phyloP scores from a whole-genome alignment of 2,888 invertebrate species.

The Gordius sp. region DNA sequence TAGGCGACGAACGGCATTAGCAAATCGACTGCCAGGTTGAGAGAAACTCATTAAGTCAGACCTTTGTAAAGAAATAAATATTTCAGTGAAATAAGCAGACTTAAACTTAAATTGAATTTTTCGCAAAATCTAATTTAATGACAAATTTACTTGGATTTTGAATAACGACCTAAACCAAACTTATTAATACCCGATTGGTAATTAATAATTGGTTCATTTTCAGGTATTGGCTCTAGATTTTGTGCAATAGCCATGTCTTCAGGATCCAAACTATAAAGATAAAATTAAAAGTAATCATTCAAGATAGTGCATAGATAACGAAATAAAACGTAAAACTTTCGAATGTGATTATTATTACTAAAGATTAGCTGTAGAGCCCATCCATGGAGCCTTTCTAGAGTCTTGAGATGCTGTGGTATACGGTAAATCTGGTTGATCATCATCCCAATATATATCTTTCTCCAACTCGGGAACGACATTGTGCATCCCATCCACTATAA shows the following conservation, averaged over 20 bases:
- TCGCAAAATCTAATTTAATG: background rate
- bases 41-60: too few relatives aligned
- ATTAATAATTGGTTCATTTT: constrained; percentile 4
- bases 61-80: too few relatives aligned
- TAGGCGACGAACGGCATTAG: background rate
- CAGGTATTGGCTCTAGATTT: background rate
- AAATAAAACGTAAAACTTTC: too few relatives aligned
- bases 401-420: background rate
- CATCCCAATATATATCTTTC: constrained; percentile 69
- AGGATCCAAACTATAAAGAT: constrained; percentile 3
- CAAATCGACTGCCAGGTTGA: too few relatives aligned
- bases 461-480: constrained; percentile 64
- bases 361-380: constrained; percentile 6
- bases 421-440: constrained; percentile 37
- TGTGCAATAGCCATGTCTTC: constrained; percentile 9
- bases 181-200: background rate
- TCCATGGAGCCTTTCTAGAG: background rate
- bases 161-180: background rate
- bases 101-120: background rate
- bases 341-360: too few relatives aligned
- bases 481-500: constrained; percentile 79
- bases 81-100: background rate
- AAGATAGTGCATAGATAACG: too few relatives aligned
- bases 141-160: background rate
- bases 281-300: too few relatives aligned